These are phyloP conservation scores for Thomomys bottae DNA, from an alignment of 2,113 vertebrate species.

Conservation along the genomic window DNA sequence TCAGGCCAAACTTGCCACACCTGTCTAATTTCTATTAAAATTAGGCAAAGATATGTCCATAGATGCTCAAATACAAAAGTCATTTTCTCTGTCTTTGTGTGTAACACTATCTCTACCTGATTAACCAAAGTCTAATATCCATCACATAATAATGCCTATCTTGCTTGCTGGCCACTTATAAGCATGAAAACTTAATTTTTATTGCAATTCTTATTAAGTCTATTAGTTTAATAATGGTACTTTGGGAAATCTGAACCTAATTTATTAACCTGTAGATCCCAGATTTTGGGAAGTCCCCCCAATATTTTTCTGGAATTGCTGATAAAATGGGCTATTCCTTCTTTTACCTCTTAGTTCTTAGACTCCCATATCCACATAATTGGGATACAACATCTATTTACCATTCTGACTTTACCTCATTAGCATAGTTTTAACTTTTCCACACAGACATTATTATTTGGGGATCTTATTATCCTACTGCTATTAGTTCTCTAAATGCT, in stretches of 20 bases:
- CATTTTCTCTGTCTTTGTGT: background rate
- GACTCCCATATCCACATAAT: background rate
- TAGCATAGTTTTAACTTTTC: background rate
- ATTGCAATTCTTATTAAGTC: background rate
- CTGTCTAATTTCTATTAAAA: background rate
- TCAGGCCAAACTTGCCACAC: background rate
- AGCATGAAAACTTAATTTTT: background rate
- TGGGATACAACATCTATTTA: background rate
- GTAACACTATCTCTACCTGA: background rate
- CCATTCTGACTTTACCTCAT: background rate
- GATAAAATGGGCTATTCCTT: background rate
- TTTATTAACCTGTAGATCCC: background rate
- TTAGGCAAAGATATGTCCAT: background rate
- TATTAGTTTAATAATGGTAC: background rate
- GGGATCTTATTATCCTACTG: background rate
- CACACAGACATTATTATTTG: background rate
- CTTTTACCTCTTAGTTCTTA: background rate
- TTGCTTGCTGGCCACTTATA: background rate
- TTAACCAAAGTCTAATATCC: background rate
- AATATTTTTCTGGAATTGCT: background rate
- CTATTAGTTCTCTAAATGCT: constrained; percentile 45
- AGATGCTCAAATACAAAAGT: background rate
- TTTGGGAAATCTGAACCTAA: background rate
- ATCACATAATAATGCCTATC: background rate
- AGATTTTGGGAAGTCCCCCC: background rate